phyloP scores from a whole-genome alignment of 1,140 invertebrate species.

The Spodoptera frugiperda region DNA sequence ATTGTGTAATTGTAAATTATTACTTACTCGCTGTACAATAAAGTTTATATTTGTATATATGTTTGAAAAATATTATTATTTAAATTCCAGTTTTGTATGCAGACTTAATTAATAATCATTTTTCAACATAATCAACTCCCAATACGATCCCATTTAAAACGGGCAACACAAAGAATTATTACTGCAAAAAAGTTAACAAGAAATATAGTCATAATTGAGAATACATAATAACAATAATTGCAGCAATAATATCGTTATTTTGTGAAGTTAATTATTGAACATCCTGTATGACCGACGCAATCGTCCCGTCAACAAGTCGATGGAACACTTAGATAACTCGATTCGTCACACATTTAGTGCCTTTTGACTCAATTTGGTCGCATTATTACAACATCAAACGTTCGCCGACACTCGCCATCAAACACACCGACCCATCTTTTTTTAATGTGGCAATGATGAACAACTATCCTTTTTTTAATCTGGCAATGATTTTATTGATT shows the following conservation, averaged over 20 bases:
- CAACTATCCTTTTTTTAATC: constrained; percentile 58
- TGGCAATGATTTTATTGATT: constrained; percentile 81
- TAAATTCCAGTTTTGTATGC: too few species aligned
- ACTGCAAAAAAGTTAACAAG: background rate
- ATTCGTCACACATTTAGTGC: constrained; percentile 84
- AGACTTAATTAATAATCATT: background rate
- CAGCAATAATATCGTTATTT: constrained; percentile 6
- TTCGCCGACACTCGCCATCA: constrained; percentile 71
- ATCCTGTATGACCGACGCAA: constrained; percentile 54
- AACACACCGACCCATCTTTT: constrained; percentile 67
- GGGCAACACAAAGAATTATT: background rate
- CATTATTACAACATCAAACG: constrained; percentile 82
- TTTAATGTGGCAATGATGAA: constrained; percentile 65
- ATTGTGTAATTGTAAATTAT: too few species aligned
- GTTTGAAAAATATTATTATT: too few species aligned
- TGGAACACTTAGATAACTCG: constrained; percentile 80
- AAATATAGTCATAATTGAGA: background rate
- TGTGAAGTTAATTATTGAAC: constrained; percentile 42
- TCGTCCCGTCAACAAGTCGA: constrained; percentile 64
- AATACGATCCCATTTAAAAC: background rate
- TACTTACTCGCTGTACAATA: too few species aligned
- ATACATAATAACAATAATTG: background rate
- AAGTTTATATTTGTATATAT: too few species aligned
- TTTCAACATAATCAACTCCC: background rate
- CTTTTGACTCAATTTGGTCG: constrained; percentile 83